Evolutionary conservation across 2,888 invertebrate genomes (phyloP), one percentile per base, ranked within the genome.

Genomic region (Caenorhabditis zanzibari): DNA sequence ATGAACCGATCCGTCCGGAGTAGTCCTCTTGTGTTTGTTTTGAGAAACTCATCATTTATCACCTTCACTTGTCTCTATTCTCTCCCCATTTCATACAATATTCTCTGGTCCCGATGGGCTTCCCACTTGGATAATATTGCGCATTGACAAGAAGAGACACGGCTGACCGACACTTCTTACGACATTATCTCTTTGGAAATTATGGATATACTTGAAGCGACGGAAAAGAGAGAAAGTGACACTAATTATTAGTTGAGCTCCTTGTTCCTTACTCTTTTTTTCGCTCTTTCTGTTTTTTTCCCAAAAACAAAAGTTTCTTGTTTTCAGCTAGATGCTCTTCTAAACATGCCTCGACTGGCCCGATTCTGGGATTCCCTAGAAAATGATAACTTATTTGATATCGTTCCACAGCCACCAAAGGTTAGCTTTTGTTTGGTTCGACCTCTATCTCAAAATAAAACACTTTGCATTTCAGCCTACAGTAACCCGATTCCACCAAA

Each of bases 301-400:
- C 9, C 2, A 9, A 26, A 54, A 54, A 54, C 54, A 26, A 69
- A 54, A 69, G 5, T 12, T 38, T 32, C 7, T n/a, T n/a, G 7
- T 68, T 68, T 68, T 16, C 69, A 69, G 69, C 77, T 69, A 63
- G 38, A 77, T 77, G 77, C 49, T 71, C 63, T 44, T 14, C 54
- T 71, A n/a, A 71, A 32, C 35, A 84, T 84, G 84, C 28, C 84
- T 7, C 64, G 84, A 28, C 68, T 86, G 64, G 86, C 86, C 64
- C 82, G 86, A 24, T 86, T 83, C 68, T 86, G 86, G 86, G 86
- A 86, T 68, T 86, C 86, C 16, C 63, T 86, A 44, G 86, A 86
- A 71, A 85, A 83, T 66, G 86, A 84, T 41, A 76, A 77, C n/a
- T 38, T 81, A 32, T 80, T 81, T 32, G 81, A 84, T 22, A 77